A percentile compares a stretch with the other conserved stretches of the same genome.
Evolutionary conservation across 2,113 vertebrate species (phyloP).

Genomic region (Trogon surrucura): DNA sequence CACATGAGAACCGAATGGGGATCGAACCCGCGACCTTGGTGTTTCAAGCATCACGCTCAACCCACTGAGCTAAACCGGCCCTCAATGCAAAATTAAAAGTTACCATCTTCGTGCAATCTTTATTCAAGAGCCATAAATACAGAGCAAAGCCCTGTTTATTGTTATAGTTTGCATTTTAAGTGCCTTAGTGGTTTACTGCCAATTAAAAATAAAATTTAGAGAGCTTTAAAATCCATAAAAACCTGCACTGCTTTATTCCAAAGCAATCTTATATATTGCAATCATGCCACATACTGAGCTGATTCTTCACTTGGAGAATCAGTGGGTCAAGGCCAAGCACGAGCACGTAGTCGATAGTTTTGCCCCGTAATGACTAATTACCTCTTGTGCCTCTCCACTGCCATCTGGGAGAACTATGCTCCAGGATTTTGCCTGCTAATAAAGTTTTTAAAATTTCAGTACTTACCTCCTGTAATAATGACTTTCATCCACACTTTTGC

Average conservation of each 20-base stretch:
- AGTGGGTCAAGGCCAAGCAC: neutral
- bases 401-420: neutral
- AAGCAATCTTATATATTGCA: neutral
- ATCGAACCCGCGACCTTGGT: too few species aligned
- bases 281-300: neutral
- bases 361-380: neutral
- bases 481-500: neutral
- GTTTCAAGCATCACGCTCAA: too few species aligned
- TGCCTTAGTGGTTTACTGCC: neutral
- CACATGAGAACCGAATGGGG: too few species aligned
- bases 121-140: neutral
- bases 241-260: neutral
- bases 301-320: neutral
- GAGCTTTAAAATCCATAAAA: neutral
- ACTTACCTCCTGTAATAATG: neutral
- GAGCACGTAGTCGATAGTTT: neutral
- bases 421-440: neutral
- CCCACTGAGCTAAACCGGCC: too few species aligned
- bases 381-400: neutral
- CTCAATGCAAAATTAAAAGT: constrained; percentile 43
- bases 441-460: neutral
- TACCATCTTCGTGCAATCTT: neutral
- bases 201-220: neutral
- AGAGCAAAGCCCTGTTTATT: neutral
- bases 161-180: constrained; percentile 18